These are phyloP conservation scores for Sylvietta virens DNA, from an alignment of 2,113 vertebrate genomes.

Conservation along the genomic window DNA sequence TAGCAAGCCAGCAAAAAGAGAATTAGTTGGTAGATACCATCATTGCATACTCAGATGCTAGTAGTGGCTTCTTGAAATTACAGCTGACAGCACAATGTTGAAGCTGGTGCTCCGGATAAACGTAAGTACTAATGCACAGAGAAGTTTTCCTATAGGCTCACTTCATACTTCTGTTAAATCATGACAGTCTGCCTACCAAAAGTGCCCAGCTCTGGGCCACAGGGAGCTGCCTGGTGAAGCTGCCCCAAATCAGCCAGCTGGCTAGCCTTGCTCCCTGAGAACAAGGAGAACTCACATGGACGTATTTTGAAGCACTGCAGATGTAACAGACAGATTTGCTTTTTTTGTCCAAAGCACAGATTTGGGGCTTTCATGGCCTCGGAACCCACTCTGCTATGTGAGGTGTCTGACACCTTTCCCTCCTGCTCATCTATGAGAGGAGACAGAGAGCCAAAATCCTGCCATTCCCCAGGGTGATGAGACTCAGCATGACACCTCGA, in stretches of 20 bases:
- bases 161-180: not conserved
- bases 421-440: not conserved
- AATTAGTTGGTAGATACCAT: not conserved
- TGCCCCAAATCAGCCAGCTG: not conserved
- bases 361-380: not conserved
- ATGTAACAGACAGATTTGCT: not conserved
- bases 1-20: not conserved
- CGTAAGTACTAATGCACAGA: not conserved
- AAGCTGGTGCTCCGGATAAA: not conserved
- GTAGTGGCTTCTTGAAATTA: not conserved
- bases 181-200: not conserved
- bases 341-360: not conserved
- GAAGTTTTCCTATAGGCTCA: not conserved
- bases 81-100: not conserved
- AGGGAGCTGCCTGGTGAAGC: not conserved
- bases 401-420: not conserved
- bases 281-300: not conserved
- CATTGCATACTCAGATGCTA: not conserved
- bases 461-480: not conserved
- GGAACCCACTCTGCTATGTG: not conserved
- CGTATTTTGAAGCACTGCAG: not conserved
- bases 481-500: not conserved
- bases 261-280: not conserved
- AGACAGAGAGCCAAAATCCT: not conserved
- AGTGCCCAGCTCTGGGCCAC: not conserved